Percentiles rank a stretch among this genome's conserved stretches.
phyloP scores from a whole-genome alignment of 2,888 invertebrate species.

The Scelioninae gen. 1 region DNA sequence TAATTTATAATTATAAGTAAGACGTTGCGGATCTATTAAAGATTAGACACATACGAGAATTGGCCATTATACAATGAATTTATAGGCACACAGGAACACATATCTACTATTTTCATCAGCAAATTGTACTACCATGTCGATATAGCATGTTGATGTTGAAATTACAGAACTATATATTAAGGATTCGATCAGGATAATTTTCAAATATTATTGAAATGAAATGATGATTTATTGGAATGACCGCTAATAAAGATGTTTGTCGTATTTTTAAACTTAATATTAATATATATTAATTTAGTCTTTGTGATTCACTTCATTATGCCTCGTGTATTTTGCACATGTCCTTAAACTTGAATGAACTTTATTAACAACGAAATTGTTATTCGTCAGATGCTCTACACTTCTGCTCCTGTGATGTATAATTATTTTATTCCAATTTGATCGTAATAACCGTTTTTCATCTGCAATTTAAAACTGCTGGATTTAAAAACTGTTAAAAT shows the following conservation, averaged over 20 bases:
- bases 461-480: too few relatives aligned
- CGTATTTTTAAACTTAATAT: neutral
- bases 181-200: constrained; percentile 48
- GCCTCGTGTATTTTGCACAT: too few relatives aligned
- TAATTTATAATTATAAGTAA: constrained; percentile 52
- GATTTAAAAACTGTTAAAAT: too few relatives aligned
- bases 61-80: constrained; percentile 50
- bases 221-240: constrained; percentile 21
- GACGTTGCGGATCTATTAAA: constrained; percentile 37
- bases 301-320: too few relatives aligned
- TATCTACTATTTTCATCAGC: constrained; percentile 36
- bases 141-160: constrained; percentile 19
- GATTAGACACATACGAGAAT: constrained; percentile 37
- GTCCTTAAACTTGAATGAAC: too few relatives aligned
- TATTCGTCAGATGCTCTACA: too few relatives aligned
- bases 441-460: too few relatives aligned
- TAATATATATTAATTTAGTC: too few relatives aligned
- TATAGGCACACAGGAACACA: constrained; percentile 25
- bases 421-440: too few relatives aligned
- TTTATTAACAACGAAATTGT: too few relatives aligned
- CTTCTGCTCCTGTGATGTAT: too few relatives aligned
- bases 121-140: constrained; percentile 9
- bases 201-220: constrained; percentile 48
- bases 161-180: constrained; percentile 36
- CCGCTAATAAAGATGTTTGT: constrained; percentile 17